Evolutionary conservation across 2,888 invertebrate species (phyloP), one percentile per base, ranked within the genome.

Genomic region (Macropis europaea): DNA sequence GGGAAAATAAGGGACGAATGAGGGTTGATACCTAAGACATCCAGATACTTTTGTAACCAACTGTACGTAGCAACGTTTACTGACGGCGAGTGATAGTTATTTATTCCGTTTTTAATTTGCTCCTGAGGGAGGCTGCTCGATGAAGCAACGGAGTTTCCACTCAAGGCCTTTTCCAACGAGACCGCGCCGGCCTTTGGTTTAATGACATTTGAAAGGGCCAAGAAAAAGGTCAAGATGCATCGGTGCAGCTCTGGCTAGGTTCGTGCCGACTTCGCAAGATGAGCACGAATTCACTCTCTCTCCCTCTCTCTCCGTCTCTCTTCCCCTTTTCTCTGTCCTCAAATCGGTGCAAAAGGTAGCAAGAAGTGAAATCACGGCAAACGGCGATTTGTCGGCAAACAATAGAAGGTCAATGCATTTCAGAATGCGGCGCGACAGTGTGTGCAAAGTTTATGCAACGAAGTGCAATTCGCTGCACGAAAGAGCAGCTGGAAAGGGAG

Each of bases 351-450:
- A 68, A 64, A 45, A 54, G 64, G 52, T 69, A 62, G 62, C 47
- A 60, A 66, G 61, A 66, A 64, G 74, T 61, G 72, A 76, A 77
- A 77, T 67, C 50, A 24, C 45, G 53, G 73, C 60, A 68, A 76
- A 52, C 60, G 56, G 54, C 71, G 79, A 77, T 81, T 81, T 79
- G 79, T 79, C 74, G 71, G 53, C 47, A 68, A 84, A 84, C 84
- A 84, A 84, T 84, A 85, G 80, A 84, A 84, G 85, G 84, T 84
- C 85, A 84, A 71, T 73, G 59, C 62, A 74, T 76, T 76, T 83
- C 68, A 73, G 75, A 76, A 82, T 74, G 56, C 63, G 43, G 76
- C 63, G 57, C 66, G 32, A 42, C 53, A 38, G 30, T 43, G 13
- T 40, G 17, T 52, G 48, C 52, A 45, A 38, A 36, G 68, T 81